Percentiles rank a stretch among this genome's conserved stretches.
These are phyloP conservation scores for Otolemur garnettii DNA, from an alignment of 2,113 vertebrate species.

Conservation along the genomic window DNA sequence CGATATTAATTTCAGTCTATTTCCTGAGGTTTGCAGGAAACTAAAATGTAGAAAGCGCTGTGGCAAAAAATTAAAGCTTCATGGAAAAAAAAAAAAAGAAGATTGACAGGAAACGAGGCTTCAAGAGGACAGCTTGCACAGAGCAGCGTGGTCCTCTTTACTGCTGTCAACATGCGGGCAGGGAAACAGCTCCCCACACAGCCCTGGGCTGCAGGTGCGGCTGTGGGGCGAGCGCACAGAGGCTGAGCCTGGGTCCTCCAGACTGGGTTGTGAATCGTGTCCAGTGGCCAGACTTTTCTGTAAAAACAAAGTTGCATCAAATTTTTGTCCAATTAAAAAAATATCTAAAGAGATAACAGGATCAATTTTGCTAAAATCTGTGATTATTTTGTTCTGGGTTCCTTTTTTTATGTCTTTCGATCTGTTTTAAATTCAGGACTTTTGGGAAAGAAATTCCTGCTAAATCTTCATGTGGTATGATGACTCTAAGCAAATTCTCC, in stretches of 20 bases:
- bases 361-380: conserved; percentile 10
- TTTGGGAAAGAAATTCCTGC: conserved; percentile 33
- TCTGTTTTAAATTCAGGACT: conserved; percentile 42
- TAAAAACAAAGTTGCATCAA: neutral
- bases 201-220: neutral
- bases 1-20: conserved; percentile 88
- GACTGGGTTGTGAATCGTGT: neutral
- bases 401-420: neutral
- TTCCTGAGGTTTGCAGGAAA: conserved; percentile 87
- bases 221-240: neutral
- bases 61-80: conserved; percentile 86
- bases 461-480: neutral
- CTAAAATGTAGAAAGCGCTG: conserved; percentile 85
- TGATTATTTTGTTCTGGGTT: neutral
- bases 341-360: neutral
- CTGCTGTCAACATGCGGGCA: conserved; percentile 45
- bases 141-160: conserved; percentile 31
- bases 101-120: conserved; percentile 87
- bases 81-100: conserved; percentile 76
- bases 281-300: neutral
- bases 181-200: conserved; percentile 24
- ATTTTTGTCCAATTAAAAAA: conserved; percentile 49
- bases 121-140: conserved; percentile 84
- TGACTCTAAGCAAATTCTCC: neutral
- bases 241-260: neutral